Percentiles rank a stretch among this genome's conserved stretches.
These are phyloP conservation scores for Ochropacha duplaris DNA, from an alignment of 2,888 invertebrate genomes.

Conservation along the genomic window DNA sequence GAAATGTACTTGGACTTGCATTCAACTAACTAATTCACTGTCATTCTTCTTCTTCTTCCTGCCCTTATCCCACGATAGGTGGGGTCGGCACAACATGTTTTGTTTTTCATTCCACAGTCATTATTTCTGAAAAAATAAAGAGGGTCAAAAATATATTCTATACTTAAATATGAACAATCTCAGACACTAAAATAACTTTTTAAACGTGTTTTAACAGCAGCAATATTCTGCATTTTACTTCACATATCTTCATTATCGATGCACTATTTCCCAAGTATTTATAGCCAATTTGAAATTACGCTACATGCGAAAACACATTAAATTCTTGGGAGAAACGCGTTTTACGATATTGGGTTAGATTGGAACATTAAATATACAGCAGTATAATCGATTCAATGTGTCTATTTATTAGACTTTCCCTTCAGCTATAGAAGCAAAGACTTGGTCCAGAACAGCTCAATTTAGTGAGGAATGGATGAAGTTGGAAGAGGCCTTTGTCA, in stretches of 20 bases:
- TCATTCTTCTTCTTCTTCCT: too few species aligned
- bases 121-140: not conserved
- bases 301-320: conserved; percentile 1
- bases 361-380: not conserved
- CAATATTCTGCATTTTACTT: not conserved
- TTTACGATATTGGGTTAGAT: not conserved
- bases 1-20: too few species aligned
- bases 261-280: not conserved
- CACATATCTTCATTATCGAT: not conserved
- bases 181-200: not conserved
- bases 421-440: too few species aligned
- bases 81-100: too few species aligned
- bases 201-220: not conserved
- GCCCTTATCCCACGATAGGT: too few species aligned
- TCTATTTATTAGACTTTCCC: too few species aligned
- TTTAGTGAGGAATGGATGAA: too few species aligned
- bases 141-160: not conserved
- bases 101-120: too few species aligned
- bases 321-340: not conserved
- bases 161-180: not conserved
- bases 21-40: too few species aligned
- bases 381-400: not conserved
- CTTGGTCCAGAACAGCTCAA: too few species aligned
- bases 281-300: not conserved
- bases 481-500: too few species aligned